These are phyloP conservation scores for Chrosomus eos DNA, from an alignment of 2,797 vertebrate species.

Conservation along the genomic window DNA sequence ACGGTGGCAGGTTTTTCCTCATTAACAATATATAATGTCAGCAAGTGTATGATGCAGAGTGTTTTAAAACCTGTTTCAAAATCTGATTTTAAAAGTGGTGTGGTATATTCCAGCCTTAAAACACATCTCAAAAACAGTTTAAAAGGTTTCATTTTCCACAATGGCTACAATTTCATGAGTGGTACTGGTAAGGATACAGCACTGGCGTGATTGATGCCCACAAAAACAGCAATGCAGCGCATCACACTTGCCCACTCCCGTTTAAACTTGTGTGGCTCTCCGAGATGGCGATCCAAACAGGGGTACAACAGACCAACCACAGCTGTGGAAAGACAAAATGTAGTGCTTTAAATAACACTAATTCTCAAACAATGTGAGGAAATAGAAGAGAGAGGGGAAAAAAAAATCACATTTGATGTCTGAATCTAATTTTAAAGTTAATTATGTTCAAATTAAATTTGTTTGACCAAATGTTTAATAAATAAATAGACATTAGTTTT, in stretches of 20 bases:
- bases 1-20: not conserved
- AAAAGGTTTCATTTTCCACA: not conserved
- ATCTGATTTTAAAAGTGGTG: not conserved
- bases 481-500: not conserved
- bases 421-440: not conserved
- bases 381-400: too few species aligned
- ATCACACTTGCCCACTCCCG: conserved; percentile 99
- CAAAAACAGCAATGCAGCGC: conserved; percentile 97
- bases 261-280: conserved; percentile 98
- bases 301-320: conserved; percentile 95
- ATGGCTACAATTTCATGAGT: not conserved
- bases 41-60: not conserved
- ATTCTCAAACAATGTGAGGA: not conserved
- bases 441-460: not conserved
- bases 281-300: conserved; percentile 94
- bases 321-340: conserved; percentile 75
- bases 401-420: not conserved
- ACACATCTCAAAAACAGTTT: not conserved
- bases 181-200: conserved; percentile 91
- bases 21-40: not conserved
- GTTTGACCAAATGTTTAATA: not conserved
- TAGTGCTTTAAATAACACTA: not conserved
- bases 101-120: not conserved
- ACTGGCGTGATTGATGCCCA: conserved; percentile 98
- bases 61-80: not conserved